phyloP scores from a whole-genome alignment of 2,113 vertebrate genomes.

The Odocoileus hemionus region DNA sequence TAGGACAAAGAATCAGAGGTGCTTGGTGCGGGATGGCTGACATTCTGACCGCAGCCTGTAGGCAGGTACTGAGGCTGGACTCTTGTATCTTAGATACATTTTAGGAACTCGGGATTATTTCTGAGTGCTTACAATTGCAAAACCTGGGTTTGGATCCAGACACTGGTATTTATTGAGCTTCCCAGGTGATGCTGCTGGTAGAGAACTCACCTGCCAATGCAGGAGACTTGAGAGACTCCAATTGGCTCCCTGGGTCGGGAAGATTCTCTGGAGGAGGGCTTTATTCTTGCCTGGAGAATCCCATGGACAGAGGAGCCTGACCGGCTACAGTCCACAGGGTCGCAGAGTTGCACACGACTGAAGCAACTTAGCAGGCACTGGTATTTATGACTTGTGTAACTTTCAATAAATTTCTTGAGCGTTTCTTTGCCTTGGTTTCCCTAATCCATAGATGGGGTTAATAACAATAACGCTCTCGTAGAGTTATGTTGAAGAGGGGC shows the following conservation, averaged over 20 bases:
- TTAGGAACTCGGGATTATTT: background rate
- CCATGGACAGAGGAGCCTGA: background rate
- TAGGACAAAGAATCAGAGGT: too few relatives aligned
- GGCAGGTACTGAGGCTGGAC: background rate
- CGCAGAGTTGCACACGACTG: background rate
- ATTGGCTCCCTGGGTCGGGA: background rate
- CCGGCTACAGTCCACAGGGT: background rate
- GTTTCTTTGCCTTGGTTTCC: background rate
- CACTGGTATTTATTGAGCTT: background rate
- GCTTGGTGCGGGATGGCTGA: background rate
- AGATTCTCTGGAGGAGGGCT: background rate
- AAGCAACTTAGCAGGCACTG: background rate
- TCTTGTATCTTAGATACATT: background rate
- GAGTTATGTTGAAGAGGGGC: background rate
- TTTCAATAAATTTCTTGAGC: background rate
- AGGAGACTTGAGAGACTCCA: background rate
- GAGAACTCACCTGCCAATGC: background rate
- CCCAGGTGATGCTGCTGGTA: background rate
- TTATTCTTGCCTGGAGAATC: background rate
- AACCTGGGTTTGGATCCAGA: too few relatives aligned
- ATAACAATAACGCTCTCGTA: rapidly evolving
- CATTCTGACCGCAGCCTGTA: rapidly evolving
- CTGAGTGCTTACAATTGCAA: too few relatives aligned
- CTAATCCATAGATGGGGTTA: rapidly evolving
- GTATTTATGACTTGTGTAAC: too few relatives aligned